phyloP scores from a whole-genome alignment of 2,113 vertebrate genomes.

The Vireo altiloquus region DNA sequence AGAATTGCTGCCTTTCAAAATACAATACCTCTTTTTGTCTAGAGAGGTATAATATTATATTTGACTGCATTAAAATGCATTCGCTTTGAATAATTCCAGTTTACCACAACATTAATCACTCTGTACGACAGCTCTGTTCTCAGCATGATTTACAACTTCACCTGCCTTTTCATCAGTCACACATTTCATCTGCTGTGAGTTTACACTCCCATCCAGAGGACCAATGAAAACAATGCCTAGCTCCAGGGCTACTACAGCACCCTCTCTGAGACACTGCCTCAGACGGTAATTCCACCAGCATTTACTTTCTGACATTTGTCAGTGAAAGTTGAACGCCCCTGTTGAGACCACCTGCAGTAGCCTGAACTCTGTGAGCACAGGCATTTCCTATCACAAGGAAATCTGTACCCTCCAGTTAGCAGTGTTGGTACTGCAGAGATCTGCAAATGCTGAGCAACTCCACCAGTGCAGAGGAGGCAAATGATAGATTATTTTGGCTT shows the following conservation, averaged over 20 bases:
- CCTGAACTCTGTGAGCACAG: background rate
- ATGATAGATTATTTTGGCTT: background rate
- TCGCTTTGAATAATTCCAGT: background rate
- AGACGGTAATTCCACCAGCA: background rate
- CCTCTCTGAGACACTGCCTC: background rate
- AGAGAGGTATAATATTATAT: background rate
- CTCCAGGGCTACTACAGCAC: background rate
- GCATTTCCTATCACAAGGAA: background rate
- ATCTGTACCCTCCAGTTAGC: background rate
- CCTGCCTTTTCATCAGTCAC: constrained; percentile 30
- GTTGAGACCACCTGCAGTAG: background rate
- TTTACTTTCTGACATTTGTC: background rate
- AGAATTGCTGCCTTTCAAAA: background rate
- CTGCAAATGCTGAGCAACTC: background rate
- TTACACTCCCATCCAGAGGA: background rate
- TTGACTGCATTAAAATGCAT: background rate
- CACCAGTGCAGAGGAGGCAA: background rate
- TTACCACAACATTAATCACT: constrained; percentile 14
- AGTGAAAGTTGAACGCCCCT: background rate
- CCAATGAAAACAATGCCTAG: background rate
- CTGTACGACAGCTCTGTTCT: background rate
- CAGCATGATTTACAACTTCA: constrained; percentile 35
- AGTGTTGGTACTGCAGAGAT: background rate
- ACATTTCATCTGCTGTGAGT: constrained; percentile 3
- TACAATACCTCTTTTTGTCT: background rate